These are phyloP conservation scores for Cygnus olor DNA, from an alignment of 2,797 vertebrate species.

Conservation along the genomic window DNA sequence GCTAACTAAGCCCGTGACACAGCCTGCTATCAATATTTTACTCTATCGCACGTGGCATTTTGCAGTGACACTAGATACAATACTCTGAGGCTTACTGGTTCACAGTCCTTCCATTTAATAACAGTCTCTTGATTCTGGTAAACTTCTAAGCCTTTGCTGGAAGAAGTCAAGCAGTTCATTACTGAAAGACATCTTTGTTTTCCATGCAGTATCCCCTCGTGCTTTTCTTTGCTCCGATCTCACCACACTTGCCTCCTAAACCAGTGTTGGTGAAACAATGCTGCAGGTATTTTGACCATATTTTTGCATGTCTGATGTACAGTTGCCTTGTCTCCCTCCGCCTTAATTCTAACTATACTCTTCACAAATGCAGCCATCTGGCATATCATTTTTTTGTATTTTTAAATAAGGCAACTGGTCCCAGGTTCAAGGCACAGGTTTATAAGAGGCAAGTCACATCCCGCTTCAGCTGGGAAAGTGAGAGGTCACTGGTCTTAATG, in stretches of 20 bases:
- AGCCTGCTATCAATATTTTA: background rate
- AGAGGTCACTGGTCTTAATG: background rate
- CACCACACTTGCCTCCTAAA: slow-evolving; percentile 55
- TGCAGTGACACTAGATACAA: background rate
- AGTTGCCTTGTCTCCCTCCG: slow-evolving; percentile 41
- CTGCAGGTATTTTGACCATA: slow-evolving; percentile 58
- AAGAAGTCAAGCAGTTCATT: slow-evolving; percentile 14
- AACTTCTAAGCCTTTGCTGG: slow-evolving; percentile 20
- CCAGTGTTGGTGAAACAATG: slow-evolving; percentile 56
- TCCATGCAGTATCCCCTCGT: slow-evolving; percentile 13
- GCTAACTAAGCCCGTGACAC: background rate
- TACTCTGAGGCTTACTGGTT: background rate
- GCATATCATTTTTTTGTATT: background rate
- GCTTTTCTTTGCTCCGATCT: slow-evolving; percentile 48
- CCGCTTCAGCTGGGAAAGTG: background rate
- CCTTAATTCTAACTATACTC: slow-evolving; percentile 39
- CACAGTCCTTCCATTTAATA: background rate
- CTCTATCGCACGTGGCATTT: background rate
- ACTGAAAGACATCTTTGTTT: slow-evolving; percentile 31
- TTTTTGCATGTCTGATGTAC: slow-evolving; percentile 57
- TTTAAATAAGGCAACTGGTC: slow-evolving; percentile 1
- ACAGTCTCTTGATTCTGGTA: background rate
- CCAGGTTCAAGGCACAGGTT: background rate
- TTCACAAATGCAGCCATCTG: slow-evolving; percentile 46
- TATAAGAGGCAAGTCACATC: background rate